Evolutionary conservation across 1,140 invertebrate genomes (phyloP).

Genomic region (Drosophila bipectinata): DNA sequence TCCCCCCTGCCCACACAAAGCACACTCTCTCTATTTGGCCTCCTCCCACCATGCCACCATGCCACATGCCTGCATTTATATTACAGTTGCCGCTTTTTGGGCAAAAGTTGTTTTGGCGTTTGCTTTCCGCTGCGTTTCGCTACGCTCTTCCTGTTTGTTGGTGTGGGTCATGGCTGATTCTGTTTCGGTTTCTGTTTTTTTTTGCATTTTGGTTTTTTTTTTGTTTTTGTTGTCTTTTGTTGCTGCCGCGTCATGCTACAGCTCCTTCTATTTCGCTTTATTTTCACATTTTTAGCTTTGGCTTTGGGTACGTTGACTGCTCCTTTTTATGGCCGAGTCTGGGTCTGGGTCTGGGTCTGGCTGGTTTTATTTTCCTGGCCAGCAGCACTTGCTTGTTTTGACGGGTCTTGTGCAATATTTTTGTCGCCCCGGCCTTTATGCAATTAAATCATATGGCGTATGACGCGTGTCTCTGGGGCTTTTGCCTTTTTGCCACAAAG

Average conservation of each 20-base stretch:
- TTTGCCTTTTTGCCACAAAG: too few species aligned
- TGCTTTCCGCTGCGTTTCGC: slow-evolving; percentile 41
- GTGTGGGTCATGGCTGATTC: slow-evolving; percentile 82
- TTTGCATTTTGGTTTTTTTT: not conserved
- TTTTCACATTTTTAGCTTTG: slow-evolving; percentile 3
- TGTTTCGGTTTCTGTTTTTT: slow-evolving; percentile 19
- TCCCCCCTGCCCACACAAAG: not conserved
- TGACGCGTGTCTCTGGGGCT: slow-evolving; percentile 13
- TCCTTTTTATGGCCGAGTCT: slow-evolving; percentile 63
- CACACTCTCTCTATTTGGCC: not conserved
- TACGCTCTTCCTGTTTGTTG: slow-evolving; percentile 75
- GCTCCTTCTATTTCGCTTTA: slow-evolving; percentile 11
- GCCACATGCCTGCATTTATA: slow-evolving; percentile 58
- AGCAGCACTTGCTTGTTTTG: slow-evolving; percentile 61
- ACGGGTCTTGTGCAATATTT: slow-evolving; percentile 69
- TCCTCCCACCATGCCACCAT: not conserved
- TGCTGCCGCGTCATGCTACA: slow-evolving; percentile 65
- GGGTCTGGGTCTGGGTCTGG: slow-evolving; percentile 51
- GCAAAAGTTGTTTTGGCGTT: slow-evolving; percentile 60
- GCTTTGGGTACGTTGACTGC: slow-evolving; percentile 55
- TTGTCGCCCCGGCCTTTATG: slow-evolving; percentile 45
- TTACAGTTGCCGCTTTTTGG: slow-evolving; percentile 68
- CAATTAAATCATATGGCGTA: slow-evolving; percentile 60
- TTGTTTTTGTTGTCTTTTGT: not conserved
- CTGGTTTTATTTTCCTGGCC: slow-evolving; percentile 28